phyloP scores from a whole-genome alignment of 1,140 invertebrate species.

The Aricia agestis region DNA sequence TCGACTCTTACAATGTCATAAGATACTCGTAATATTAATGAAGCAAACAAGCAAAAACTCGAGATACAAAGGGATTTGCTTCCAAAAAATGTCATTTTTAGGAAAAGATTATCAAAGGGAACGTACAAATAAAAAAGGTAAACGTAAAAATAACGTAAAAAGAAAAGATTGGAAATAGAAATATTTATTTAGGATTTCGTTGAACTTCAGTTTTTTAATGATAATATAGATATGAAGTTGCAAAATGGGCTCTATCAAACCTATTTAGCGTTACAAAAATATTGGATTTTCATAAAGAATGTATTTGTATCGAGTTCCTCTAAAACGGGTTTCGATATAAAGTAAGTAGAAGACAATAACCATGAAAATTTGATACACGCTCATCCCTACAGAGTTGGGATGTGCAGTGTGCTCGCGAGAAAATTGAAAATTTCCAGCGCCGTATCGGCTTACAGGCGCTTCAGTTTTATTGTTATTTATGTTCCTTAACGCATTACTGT shows the following conservation, averaged over 20 bases:
- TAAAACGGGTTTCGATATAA: background rate
- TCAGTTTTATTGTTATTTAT: background rate
- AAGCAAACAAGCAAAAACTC: background rate
- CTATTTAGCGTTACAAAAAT: too few species aligned
- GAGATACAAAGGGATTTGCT: background rate
- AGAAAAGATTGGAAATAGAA: background rate
- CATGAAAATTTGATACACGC: slow-evolving; percentile 9
- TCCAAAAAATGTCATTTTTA: background rate
- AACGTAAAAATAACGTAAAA: too few species aligned
- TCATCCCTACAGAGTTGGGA: background rate
- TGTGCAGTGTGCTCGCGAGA: background rate
- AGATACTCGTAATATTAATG: background rate
- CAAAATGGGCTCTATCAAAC: too few species aligned
- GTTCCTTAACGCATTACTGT: too few species aligned
- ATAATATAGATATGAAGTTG: too few species aligned
- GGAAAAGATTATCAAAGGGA: background rate
- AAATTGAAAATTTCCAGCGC: slow-evolving; percentile 6
- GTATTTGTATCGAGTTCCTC: background rate
- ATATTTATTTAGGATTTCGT: background rate
- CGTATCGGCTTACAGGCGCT: background rate
- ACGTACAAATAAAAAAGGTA: too few species aligned
- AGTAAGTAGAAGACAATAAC: slow-evolving; percentile 4
- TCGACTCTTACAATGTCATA: background rate
- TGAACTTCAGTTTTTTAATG: too few species aligned
- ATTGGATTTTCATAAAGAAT: too few species aligned